A percentile compares a stretch with the other conserved stretches of the same genome.
These are phyloP conservation scores for Eurytoma adleriae DNA, from an alignment of 2,888 invertebrate genomes.

Conservation along the genomic window DNA sequence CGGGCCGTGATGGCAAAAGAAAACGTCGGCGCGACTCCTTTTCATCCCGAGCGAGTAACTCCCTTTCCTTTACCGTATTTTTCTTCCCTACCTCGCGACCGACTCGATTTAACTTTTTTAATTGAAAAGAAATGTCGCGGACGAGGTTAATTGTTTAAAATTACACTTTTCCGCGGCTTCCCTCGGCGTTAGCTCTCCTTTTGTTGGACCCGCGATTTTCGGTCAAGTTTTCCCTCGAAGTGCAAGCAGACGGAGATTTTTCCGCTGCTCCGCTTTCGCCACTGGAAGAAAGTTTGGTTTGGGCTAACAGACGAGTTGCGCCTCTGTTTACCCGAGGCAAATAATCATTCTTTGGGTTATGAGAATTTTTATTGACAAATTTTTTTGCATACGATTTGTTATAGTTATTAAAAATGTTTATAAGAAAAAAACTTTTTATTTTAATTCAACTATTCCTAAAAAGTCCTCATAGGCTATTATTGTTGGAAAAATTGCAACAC, in stretches of 20 bases:
- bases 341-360: too few relatives aligned
- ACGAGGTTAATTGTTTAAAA: constrained; percentile 31
- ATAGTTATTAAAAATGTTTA: too few relatives aligned
- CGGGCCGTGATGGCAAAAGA: not conserved
- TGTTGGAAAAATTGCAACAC: too few relatives aligned
- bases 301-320: constrained; percentile 19
- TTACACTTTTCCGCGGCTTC: constrained; percentile 3
- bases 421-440: too few relatives aligned
- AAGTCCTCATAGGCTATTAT: too few relatives aligned
- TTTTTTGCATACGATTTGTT: too few relatives aligned
- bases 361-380: too few relatives aligned
- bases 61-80: not conserved
- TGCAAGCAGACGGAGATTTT: not conserved
- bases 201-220: constrained; percentile 9
- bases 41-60: not conserved
- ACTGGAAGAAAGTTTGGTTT: constrained; percentile 14
- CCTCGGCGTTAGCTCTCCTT: constrained; percentile 1
- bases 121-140: constrained; percentile 31
- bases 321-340: constrained; percentile 30
- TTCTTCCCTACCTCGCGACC: not conserved
- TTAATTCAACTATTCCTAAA: too few relatives aligned
- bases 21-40: not conserved
- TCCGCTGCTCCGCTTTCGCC: not conserved
- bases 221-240: constrained; percentile 24
- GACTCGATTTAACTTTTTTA: constrained; percentile 44